Percentiles rank a stretch among this genome's conserved stretches.
Conservation (phyloP, 2,888 invertebrate genomes). For the Cataglyphis rosenhaueri region DNA sequence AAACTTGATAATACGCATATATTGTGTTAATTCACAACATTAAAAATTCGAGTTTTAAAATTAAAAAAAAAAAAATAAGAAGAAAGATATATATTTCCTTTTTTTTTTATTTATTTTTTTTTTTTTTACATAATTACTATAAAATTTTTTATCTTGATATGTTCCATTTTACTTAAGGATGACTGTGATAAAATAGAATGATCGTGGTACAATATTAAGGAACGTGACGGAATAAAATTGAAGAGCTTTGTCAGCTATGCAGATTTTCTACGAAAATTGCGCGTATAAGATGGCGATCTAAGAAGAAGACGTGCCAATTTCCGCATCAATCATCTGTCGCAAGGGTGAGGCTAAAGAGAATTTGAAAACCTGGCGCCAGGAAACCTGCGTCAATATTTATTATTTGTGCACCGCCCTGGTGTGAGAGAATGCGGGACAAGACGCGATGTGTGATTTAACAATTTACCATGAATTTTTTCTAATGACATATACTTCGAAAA, state of each 20-base stretch:
- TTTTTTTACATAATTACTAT: background rate
- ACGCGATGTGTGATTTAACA: slow-evolving; percentile 7
- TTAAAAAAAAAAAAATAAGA: background rate
- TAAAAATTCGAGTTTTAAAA: background rate
- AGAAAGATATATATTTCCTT: background rate
- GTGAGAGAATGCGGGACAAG: slow-evolving; percentile 11
- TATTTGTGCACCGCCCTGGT: slow-evolving; percentile 54
- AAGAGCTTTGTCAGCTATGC: background rate
- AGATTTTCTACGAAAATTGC: slow-evolving; percentile 35
- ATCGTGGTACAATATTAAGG: background rate
- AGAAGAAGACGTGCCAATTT: slow-evolving; percentile 46
- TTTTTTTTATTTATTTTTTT: background rate
- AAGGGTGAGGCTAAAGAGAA: slow-evolving; percentile 13
- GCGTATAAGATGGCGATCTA: background rate
- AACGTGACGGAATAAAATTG: slow-evolving; percentile 3
- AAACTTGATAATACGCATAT: background rate
- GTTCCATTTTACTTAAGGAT: background rate
- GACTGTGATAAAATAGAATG: background rate
- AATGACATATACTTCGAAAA: slow-evolving; percentile 18
- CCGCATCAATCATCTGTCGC: slow-evolving; percentile 44
- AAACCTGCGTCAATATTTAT: slow-evolving; percentile 68
- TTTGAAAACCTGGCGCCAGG: slow-evolving; percentile 51
- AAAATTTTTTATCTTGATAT: background rate
- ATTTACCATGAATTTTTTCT: slow-evolving; percentile 23
- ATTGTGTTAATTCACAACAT: background rate